phyloP scores from a whole-genome alignment of 2,797 vertebrate species.

The Hephaestus fuliginosus region DNA sequence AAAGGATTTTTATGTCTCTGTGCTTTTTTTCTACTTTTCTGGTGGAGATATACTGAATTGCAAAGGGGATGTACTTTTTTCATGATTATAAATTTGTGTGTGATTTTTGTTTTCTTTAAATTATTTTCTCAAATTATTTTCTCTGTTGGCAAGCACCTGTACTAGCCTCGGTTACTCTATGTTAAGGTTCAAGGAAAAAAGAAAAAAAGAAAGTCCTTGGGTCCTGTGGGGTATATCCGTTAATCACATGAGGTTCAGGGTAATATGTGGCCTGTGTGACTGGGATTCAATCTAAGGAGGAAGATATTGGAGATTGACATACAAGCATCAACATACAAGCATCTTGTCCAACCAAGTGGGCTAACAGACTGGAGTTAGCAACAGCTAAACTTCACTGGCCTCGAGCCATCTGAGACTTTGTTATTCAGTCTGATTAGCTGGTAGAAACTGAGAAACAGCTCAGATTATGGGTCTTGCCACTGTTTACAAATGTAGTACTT shows the following conservation, averaged over 20 bases:
- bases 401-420: slow-evolving; percentile 17
- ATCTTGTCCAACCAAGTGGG: slow-evolving; percentile 31
- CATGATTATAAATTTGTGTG: not conserved
- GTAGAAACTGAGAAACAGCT: slow-evolving; percentile 25
- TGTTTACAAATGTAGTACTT: slow-evolving; percentile 3
- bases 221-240: not conserved
- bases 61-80: not conserved
- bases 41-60: not conserved
- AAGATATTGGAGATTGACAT: too few relatives aligned
- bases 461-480: not conserved
- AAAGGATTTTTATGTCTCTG: not conserved
- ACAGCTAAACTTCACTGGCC: slow-evolving; percentile 9
- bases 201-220: not conserved
- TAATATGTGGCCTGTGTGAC: not conserved
- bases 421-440: slow-evolving; percentile 18
- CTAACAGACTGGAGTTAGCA: slow-evolving; percentile 24
- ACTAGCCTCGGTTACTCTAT: not conserved
- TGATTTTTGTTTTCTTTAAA: not conserved
- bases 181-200: not conserved
- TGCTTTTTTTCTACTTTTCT: not conserved
- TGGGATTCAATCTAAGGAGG: not conserved
- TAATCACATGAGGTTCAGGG: not conserved
- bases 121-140: not conserved
- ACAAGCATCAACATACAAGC: not conserved
- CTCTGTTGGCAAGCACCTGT: too few relatives aligned